Percentiles rank a stretch among this genome's conserved stretches.
phyloP scores from a whole-genome alignment of 2,797 vertebrate species.

The Myotis myotis region DNA sequence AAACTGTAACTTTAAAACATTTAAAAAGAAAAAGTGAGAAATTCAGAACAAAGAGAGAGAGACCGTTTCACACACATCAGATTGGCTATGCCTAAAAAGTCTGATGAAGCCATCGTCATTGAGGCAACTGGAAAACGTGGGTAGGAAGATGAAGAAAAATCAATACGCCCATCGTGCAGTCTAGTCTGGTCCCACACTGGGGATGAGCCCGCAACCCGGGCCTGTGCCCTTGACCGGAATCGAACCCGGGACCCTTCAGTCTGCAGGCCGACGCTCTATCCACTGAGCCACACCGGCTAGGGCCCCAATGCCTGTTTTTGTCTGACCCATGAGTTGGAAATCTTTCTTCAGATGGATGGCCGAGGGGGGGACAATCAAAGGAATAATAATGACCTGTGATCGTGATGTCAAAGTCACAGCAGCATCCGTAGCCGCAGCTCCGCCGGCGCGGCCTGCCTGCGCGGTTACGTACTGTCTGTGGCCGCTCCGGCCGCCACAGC shows the following conservation, averaged over 20 bases:
- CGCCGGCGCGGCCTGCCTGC: not conserved
- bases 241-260: too few species aligned
- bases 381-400: not conserved
- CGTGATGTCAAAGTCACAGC: constrained; percentile 18
- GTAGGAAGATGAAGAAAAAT: not conserved
- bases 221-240: too few species aligned
- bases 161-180: not conserved
- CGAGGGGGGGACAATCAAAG: not conserved
- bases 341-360: not conserved
- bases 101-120: not conserved
- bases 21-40: not conserved
- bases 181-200: not conserved
- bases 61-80: not conserved
- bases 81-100: not conserved
- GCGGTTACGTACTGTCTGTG: not conserved
- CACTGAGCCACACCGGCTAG: not conserved
- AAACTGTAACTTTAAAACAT: not conserved
- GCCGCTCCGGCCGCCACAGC: not conserved
- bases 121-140: not conserved
- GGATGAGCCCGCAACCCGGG: too few species aligned
- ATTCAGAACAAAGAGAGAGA: not conserved
- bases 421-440: not conserved
- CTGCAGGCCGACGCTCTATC: too few species aligned
- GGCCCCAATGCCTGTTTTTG: not conserved
- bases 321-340: not conserved